Percentiles rank a stretch among this genome's conserved stretches.
phyloP scores from a whole-genome alignment of 2,888 invertebrate genomes.

The Portevinia maculata region DNA sequence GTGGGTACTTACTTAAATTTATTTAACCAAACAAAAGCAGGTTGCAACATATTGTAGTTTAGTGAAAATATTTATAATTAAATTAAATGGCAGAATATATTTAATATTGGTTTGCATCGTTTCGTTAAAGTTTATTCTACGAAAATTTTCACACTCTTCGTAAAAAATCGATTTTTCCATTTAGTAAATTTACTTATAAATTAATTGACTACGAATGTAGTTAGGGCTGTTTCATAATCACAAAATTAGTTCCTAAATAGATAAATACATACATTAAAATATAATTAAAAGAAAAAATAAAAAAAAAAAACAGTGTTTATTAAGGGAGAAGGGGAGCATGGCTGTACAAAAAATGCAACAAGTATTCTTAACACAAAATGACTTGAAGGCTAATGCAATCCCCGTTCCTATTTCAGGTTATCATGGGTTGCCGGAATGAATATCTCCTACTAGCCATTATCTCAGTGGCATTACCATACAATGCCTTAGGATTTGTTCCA shows the following conservation, averaged over 20 bases:
- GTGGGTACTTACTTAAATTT: background rate
- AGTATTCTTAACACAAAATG: background rate
- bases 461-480: conserved; percentile 40
- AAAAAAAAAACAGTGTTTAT: too few species aligned
- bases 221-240: background rate
- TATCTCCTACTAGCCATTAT: conserved; percentile 35
- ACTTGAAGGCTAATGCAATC: too few species aligned
- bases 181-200: background rate
- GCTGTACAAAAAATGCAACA: background rate
- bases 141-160: too few species aligned
- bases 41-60: background rate
- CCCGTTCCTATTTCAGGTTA: conserved; percentile 30
- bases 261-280: too few species aligned
- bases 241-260: background rate
- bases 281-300: background rate
- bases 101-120: too few species aligned
- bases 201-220: background rate
- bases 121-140: too few species aligned
- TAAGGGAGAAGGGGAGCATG: too few species aligned
- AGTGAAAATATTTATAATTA: background rate
- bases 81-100: too few species aligned
- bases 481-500: conserved; percentile 51
- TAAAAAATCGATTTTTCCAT: conserved; percentile 6
- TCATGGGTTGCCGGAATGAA: conserved; percentile 30
- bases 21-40: background rate